phyloP scores from a whole-genome alignment of 2,888 invertebrate genomes.

The Colostygia pectinataria region DNA sequence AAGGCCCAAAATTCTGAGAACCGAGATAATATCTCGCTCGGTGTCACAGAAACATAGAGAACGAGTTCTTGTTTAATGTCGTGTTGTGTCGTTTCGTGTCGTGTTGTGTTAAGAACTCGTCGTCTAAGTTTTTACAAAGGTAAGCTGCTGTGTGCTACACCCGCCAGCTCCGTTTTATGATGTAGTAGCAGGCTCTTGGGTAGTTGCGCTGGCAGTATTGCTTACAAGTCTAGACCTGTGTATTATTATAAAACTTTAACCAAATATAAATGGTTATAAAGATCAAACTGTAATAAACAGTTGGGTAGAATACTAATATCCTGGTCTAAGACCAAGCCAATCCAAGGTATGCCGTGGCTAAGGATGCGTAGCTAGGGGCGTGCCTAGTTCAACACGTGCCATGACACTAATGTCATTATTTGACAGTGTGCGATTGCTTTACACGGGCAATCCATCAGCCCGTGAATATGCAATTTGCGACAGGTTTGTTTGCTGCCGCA shows the following conservation, averaged over 20 bases:
- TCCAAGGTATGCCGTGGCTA: constrained; percentile 5
- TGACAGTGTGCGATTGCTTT: too few relatives aligned
- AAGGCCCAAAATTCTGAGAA: too few relatives aligned
- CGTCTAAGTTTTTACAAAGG: neutral
- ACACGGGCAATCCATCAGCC: too few relatives aligned
- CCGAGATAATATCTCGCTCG: too few relatives aligned
- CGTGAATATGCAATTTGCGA: too few relatives aligned
- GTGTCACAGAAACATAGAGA: neutral
- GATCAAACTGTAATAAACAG: too few relatives aligned
- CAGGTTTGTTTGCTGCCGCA: too few relatives aligned
- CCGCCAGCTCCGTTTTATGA: constrained; percentile 5
- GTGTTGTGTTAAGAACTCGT: neutral
- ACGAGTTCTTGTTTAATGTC: neutral
- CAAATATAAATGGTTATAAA: too few relatives aligned
- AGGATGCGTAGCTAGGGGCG: constrained; percentile 9
- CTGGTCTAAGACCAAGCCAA: neutral
- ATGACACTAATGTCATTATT: too few relatives aligned
- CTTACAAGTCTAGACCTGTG: neutral
- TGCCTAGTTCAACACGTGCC: neutral
- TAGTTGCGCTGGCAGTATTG: neutral
- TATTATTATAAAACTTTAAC: too few relatives aligned
- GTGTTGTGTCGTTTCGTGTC: neutral
- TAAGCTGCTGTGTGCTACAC: neutral
- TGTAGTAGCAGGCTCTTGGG: constrained; percentile 7
- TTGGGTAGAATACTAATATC: too few relatives aligned